Percentiles rank a stretch among this genome's conserved stretches.
These are phyloP conservation scores for Melanotaenia maccullochi DNA, from an alignment of 2,797 vertebrate species.

Conservation along the genomic window DNA sequence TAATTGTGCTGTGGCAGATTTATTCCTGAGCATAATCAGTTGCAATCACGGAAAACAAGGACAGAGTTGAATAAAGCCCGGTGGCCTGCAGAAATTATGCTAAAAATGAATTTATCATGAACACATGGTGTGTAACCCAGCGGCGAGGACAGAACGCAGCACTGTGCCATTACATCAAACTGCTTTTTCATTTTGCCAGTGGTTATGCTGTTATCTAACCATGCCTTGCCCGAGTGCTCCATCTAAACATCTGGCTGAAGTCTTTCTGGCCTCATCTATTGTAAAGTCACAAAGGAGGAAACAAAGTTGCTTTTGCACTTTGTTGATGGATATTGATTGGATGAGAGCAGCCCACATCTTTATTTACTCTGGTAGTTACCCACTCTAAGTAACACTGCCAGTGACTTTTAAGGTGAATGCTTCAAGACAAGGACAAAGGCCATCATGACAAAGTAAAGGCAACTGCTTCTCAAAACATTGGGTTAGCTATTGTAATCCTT, in stretches of 20 bases:
- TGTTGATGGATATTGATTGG: slow-evolving; percentile 74
- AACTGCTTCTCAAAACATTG: slow-evolving; percentile 46
- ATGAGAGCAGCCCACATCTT: slow-evolving; percentile 57
- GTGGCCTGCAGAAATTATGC: slow-evolving; percentile 38
- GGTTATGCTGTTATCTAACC: slow-evolving; percentile 41
- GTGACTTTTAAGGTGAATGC: slow-evolving; percentile 57
- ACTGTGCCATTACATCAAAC: slow-evolving; percentile 44
- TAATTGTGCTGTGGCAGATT: slow-evolving; percentile 51
- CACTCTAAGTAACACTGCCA: slow-evolving; percentile 47
- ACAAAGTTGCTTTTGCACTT: slow-evolving; percentile 57
- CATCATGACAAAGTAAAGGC: slow-evolving; percentile 38
- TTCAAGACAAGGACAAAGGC: slow-evolving; percentile 64
- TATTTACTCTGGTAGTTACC: slow-evolving; percentile 60
- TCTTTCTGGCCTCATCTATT: slow-evolving; percentile 50
- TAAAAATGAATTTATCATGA: slow-evolving; percentile 52
- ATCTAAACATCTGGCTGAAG: slow-evolving; percentile 55
- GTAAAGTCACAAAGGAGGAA: slow-evolving; percentile 60
- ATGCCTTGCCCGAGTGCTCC: slow-evolving; percentile 42
- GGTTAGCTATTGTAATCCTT: slow-evolving; percentile 55
- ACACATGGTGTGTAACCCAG: slow-evolving; percentile 23
- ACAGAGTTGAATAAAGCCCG: slow-evolving; percentile 41
- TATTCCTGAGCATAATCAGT: slow-evolving; percentile 53
- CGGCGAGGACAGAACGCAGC: slow-evolving; percentile 27
- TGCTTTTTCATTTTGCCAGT: slow-evolving; percentile 28
- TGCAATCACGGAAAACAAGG: slow-evolving; percentile 62